These are phyloP conservation scores for Phaedon cochleariae DNA, from an alignment of 2,888 invertebrate genomes.

Conservation along the genomic window DNA sequence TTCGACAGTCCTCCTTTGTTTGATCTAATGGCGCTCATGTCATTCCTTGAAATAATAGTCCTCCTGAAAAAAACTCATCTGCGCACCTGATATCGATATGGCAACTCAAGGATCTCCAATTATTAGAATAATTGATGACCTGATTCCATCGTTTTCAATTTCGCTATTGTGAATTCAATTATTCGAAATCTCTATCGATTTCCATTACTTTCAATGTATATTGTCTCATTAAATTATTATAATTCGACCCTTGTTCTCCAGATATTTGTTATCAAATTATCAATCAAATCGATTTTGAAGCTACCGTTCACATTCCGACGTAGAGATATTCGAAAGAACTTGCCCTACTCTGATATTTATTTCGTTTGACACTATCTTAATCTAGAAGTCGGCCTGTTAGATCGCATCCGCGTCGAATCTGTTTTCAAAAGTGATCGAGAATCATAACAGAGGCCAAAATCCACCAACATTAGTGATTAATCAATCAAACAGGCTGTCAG, in stretches of 20 bases:
- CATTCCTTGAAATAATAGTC: too few relatives aligned
- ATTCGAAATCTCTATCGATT: too few relatives aligned
- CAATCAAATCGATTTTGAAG: not conserved
- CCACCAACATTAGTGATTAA: constrained; percentile 36
- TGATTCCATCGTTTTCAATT: too few relatives aligned
- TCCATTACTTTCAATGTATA: too few relatives aligned
- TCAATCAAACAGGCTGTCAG: constrained; percentile 43
- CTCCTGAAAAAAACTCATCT: too few relatives aligned
- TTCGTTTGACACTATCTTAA: constrained; percentile 40
- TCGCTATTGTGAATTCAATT: too few relatives aligned
- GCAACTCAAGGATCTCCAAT: too few relatives aligned
- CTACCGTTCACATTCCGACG: not conserved
- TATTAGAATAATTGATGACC: too few relatives aligned
- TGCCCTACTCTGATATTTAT: constrained; percentile 20
- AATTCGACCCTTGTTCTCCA: not conserved
- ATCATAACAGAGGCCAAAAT: constrained; percentile 34
- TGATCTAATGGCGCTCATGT: too few relatives aligned
- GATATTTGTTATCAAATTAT: not conserved
- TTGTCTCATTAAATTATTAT: not conserved
- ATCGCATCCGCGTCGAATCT: constrained; percentile 32
- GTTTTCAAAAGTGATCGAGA: constrained; percentile 30
- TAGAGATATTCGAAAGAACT: not conserved
- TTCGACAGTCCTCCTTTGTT: too few relatives aligned
- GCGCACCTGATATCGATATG: too few relatives aligned
- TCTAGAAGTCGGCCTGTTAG: constrained; percentile 33